A percentile compares a stretch with the other conserved stretches of the same genome.
Evolutionary conservation across 2,797 vertebrate species (phyloP).

Genomic region (Microchirus variegatus): DNA sequence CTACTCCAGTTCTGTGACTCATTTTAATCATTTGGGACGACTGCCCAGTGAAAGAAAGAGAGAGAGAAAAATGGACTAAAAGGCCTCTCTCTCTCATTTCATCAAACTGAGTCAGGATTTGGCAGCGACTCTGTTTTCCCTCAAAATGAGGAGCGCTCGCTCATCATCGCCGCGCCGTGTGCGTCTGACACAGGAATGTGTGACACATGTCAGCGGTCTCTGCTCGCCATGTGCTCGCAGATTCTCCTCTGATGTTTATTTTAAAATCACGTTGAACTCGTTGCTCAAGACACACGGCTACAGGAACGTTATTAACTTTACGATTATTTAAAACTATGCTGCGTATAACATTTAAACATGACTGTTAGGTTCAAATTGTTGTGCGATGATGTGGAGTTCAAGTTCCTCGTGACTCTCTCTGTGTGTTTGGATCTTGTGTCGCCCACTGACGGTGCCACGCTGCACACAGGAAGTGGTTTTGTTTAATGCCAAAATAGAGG

Average conservation of each 20-base stretch:
- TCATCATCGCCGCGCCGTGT: conserved; percentile 31
- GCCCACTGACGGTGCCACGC: too few species aligned
- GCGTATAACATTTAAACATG: too few species aligned
- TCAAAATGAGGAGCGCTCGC: conserved; percentile 48
- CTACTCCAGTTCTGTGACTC: conserved; percentile 67
- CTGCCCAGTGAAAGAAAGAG: conserved; percentile 27
- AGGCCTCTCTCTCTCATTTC: conserved; percentile 62
- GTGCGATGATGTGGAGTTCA: too few species aligned
- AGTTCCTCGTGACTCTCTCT: too few species aligned
- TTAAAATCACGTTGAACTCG: too few species aligned
- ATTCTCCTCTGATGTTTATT: not conserved
- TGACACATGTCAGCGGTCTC: conserved; percentile 45
- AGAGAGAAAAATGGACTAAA: conserved; percentile 27
- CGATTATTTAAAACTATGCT: too few species aligned
- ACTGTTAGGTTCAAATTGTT: too few species aligned
- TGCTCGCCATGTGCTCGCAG: conserved; percentile 19
- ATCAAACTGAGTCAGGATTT: conserved; percentile 69
- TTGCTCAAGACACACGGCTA: not conserved
- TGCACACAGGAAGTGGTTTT: too few species aligned
- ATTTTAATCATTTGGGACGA: conserved; percentile 50
- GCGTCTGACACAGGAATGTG: conserved; percentile 64
- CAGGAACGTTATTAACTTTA: not conserved
- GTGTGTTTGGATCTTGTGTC: too few species aligned
- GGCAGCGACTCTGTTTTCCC: conserved; percentile 60
- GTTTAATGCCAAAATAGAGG: too few species aligned